Evolutionary conservation across 2,888 invertebrate species (phyloP), one percentile per base, ranked within the genome.

Genomic region (Thumatha senex): DNA sequence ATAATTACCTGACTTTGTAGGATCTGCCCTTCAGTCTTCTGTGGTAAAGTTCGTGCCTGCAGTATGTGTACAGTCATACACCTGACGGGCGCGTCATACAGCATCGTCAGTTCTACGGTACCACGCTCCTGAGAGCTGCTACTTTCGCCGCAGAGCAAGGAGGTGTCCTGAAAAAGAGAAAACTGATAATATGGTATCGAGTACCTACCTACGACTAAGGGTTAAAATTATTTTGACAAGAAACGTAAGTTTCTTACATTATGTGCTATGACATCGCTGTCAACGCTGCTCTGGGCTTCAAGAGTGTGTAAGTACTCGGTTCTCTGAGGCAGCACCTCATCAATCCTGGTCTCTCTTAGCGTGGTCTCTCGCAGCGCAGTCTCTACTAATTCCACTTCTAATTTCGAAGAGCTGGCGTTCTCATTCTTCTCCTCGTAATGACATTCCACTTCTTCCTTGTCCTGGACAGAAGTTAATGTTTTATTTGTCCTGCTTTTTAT

Each of bases 21-120:
- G n/a, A 83, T 64, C 52, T 82, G 86, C 2, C 80, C 82, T 34
- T 72, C 75, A 82, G 84, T 95, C 92, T 78, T 72, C 80, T 94
- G 92, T 66, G 95, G 93, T 68, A 98, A 92, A 43, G 96, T 95
- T 44, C 96, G 93, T 0, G 97, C 98, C 85, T 98, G 98, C 59
- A 98, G 92, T 47, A 98, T 95, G 72, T 97, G 97, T 18, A 98
- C 96, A 40, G 97, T 97, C 96, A 98, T 97, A 87, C 96, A 96
- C 54, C 97, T 94, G 88, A 97, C 96, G 7, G 97, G 96, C 11
- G 97, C 96, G 80, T 98, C 98, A 81, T 98, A 98, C 31, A 96
- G 91, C 74, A 98, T 93, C 7, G 97, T 96, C 55, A 98, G 94
- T 86, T 98, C 98, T 58, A 98, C 92, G 57, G 95, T 95, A 7